phyloP scores from a whole-genome alignment of 2,888 invertebrate species.

The Drosophila suboccidentalis region DNA sequence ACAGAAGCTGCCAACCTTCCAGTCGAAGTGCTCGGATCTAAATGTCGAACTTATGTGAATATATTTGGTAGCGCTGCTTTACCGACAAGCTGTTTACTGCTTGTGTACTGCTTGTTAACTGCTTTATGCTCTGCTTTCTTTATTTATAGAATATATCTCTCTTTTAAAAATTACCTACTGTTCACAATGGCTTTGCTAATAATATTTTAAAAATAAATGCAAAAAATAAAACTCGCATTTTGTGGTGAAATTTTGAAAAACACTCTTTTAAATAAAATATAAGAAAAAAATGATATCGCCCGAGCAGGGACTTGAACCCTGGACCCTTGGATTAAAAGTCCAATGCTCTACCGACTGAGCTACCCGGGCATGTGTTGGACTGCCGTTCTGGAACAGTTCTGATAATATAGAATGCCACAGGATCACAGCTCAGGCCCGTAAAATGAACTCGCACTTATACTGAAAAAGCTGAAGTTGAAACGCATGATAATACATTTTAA shows the following conservation, averaged over 20 bases:
- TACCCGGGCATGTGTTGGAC: conserved; percentile 81
- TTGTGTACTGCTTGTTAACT: neutral
- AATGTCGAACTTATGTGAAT: neutral
- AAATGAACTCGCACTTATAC: no score
- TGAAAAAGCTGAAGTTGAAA: neutral
- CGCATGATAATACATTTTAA: conserved; percentile 61
- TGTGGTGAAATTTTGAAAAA: no score
- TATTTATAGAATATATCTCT: conserved; percentile 4
- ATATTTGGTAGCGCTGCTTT: conserved; percentile 9
- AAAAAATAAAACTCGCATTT: neutral
- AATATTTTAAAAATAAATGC: neutral
- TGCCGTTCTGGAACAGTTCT: conserved; percentile 3
- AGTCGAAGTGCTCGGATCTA: conserved; percentile 85
- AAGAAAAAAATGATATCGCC: conserved; percentile 73
- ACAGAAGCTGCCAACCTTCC: conserved; percentile 99
- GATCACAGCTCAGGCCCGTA: conserved; percentile 14
- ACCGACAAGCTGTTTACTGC: neutral
- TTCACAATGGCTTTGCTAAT: neutral
- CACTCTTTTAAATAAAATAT: conserved; percentile 9
- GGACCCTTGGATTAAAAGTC: conserved; percentile 86
- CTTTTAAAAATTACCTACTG: neutral
- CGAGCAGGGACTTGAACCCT: conserved; percentile 86
- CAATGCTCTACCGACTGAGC: conserved; percentile 86
- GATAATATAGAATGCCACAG: conserved; percentile 8
- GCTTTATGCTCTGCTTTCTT: neutral